Percentiles rank a stretch among this genome's conserved stretches.
Evolutionary conservation across 1,140 invertebrate genomes (phyloP).

Genomic region (Luehdorfia chinensis): DNA sequence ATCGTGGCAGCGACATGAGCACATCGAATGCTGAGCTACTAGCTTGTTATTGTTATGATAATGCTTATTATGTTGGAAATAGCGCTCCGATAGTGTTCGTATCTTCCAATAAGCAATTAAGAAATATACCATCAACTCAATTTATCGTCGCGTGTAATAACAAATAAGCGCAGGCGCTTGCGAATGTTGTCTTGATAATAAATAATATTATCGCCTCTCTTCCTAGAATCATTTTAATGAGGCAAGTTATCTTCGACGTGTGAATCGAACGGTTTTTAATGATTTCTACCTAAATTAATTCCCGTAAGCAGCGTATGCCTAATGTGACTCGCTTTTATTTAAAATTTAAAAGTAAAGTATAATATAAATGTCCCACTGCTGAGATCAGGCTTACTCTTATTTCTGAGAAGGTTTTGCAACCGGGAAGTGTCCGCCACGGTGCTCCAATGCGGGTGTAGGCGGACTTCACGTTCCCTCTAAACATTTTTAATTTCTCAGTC

Average conservation of each 20-base stretch:
- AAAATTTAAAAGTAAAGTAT: too few relatives aligned
- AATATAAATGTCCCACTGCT: too few relatives aligned
- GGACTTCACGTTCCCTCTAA: too few relatives aligned
- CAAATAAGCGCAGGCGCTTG: slow-evolving; percentile 41
- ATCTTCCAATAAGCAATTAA: slow-evolving; percentile 72
- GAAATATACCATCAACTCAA: slow-evolving; percentile 50
- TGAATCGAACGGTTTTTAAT: slow-evolving; percentile 22
- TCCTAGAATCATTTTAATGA: slow-evolving; percentile 40
- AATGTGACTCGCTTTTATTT: too few relatives aligned
- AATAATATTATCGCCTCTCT: slow-evolving; percentile 30
- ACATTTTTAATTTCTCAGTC: too few relatives aligned
- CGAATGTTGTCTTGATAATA: slow-evolving; percentile 41
- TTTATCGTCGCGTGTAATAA: slow-evolving; percentile 50
- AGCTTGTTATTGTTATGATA: slow-evolving; percentile 74
- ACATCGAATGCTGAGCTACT: slow-evolving; percentile 47
- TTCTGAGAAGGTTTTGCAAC: too few relatives aligned
- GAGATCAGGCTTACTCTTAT: too few relatives aligned
- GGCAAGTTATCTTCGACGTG: slow-evolving; percentile 18
- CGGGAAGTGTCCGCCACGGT: too few relatives aligned
- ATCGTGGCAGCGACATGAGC: slow-evolving; percentile 37
- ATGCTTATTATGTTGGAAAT: slow-evolving; percentile 73
- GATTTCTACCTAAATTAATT: slow-evolving; percentile 12
- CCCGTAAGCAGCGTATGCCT: too few relatives aligned
- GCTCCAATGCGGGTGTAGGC: too few relatives aligned
- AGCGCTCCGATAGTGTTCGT: slow-evolving; percentile 62